Base-by-base conservation (phyloP, 2,113 vertebrate genomes). In the Felis chaus region DNA sequence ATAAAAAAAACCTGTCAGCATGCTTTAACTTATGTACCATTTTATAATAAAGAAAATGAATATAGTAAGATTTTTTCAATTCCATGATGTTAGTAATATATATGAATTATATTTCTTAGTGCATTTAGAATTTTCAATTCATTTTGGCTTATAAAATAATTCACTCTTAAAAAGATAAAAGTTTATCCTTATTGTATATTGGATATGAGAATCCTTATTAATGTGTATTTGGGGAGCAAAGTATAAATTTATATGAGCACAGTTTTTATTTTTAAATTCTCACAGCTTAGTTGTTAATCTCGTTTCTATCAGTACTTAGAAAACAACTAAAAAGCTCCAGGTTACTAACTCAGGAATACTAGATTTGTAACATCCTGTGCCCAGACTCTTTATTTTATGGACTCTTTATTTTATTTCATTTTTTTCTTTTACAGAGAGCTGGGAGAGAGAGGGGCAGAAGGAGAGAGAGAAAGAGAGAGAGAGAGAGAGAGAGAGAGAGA, bases 31-130 rank as follows among this genome's bases (percentile, higher is more conserved):
- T 90, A 15, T 14, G 7, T 48, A 76, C 10, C 3, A 10, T 92
- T 96, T 73, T 63, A 68, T 76, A 73, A 27, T 91, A 84, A 85
- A 55, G n/a, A 80, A 92, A 85, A 94, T 83, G 21, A 76, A 69
- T 61, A 76, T 1, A 63, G 31, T 27, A 48, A 18, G 0, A 48
- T 48, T 79, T 76, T 96, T 95, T 29, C 1, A 53, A 4, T 57
- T 4, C 14, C 4, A 91, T 83, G 41, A 33, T 85, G 48, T 87
- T 78, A 74, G 41, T 36, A 41, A 79, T 21, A 55, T n/a, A 4
- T 14, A n/a, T 74, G 10, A 84, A 57, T 61, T 78, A 3, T 55
- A 61, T 74, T 81, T 87, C 23, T 66, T 80, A 31, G 7, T 84
- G 21, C 2, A 81, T 39, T 93, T 63, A 61, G 33, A 89, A 57